A percentile compares a stretch with the other conserved stretches of the same genome.
phyloP scores from a whole-genome alignment of 2,888 invertebrate genomes.

The Ichneumon xanthorius region DNA sequence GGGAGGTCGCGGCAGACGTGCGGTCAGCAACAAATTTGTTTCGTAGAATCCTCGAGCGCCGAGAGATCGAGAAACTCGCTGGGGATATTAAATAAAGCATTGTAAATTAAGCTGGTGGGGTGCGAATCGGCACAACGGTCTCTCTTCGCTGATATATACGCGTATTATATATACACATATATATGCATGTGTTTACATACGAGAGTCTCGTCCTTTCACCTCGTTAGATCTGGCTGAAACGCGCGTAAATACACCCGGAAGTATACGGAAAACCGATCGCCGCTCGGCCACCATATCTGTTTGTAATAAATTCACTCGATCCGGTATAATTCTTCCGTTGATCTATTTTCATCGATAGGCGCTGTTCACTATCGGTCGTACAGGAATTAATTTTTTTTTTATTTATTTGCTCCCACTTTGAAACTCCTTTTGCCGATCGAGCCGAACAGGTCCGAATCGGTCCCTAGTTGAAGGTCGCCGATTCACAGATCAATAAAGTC shows the following conservation, averaged over 20 bases:
- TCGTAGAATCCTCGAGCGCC: constrained; percentile 38
- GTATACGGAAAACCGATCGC: constrained; percentile 63
- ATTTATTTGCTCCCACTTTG: background rate
- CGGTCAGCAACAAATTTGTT: constrained; percentile 57
- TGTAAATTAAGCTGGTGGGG: constrained; percentile 69
- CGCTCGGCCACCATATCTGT: constrained; percentile 12
- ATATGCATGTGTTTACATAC: constrained; percentile 25
- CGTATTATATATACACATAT: constrained; percentile 2
- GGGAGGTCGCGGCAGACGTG: constrained; percentile 35
- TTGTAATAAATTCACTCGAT: constrained; percentile 53
- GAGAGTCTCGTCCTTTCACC: constrained; percentile 66
- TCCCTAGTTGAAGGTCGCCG: too few species aligned
- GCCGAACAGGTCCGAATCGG: too few species aligned
- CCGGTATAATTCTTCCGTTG: constrained; percentile 32
- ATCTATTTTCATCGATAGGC: constrained; percentile 32
- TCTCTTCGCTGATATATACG: constrained; percentile 32
- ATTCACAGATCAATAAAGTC: too few species aligned
- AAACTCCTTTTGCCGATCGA: too few species aligned
- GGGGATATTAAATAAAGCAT: constrained; percentile 65
- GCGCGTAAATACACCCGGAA: constrained; percentile 62
- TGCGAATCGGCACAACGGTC: constrained; percentile 42
- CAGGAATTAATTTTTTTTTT: background rate
- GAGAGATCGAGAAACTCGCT: constrained; percentile 19
- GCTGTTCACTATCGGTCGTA: background rate
- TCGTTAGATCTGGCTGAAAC: constrained; percentile 69